Conservation (phyloP, 2,113 vertebrate species). For the Corapipo altera region DNA sequence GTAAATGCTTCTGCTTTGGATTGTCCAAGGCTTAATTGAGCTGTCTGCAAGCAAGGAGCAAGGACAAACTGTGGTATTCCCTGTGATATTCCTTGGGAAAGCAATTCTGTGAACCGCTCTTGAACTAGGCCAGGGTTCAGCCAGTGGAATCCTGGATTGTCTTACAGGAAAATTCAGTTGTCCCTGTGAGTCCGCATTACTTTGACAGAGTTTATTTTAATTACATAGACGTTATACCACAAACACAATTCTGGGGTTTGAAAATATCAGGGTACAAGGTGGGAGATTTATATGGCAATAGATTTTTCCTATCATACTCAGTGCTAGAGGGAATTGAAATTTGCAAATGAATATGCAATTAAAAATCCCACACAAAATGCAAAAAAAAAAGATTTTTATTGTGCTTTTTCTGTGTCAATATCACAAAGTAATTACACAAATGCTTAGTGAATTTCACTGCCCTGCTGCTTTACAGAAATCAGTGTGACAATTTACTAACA, state of each 20-base stretch:
- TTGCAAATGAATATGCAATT: slow-evolving; percentile 19
- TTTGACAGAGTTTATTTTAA: background rate
- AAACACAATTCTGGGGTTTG: background rate
- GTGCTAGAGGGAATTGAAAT: background rate
- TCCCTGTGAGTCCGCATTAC: background rate
- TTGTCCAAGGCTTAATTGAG: background rate
- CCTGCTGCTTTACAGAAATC: slow-evolving; percentile 16
- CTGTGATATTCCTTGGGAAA: background rate
- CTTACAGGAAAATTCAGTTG: background rate
- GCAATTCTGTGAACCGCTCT: background rate
- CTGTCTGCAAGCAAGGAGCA: background rate
- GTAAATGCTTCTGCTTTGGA: background rate
- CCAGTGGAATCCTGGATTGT: background rate
- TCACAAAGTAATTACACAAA: slow-evolving; percentile 31
- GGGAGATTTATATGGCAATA: background rate
- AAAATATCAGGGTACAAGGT: background rate
- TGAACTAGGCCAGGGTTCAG: background rate
- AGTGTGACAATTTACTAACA: background rate
- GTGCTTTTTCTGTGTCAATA: background rate
- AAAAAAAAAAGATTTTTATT: slow-evolving; percentile 34
- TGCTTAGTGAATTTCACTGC: slow-evolving; percentile 10
- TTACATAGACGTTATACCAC: background rate
- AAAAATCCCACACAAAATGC: background rate
- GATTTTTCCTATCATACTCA: background rate
- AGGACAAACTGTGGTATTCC: background rate